Evolutionary conservation across 2,113 vertebrate genomes (phyloP).

Genomic region (Strix aluco): DNA sequence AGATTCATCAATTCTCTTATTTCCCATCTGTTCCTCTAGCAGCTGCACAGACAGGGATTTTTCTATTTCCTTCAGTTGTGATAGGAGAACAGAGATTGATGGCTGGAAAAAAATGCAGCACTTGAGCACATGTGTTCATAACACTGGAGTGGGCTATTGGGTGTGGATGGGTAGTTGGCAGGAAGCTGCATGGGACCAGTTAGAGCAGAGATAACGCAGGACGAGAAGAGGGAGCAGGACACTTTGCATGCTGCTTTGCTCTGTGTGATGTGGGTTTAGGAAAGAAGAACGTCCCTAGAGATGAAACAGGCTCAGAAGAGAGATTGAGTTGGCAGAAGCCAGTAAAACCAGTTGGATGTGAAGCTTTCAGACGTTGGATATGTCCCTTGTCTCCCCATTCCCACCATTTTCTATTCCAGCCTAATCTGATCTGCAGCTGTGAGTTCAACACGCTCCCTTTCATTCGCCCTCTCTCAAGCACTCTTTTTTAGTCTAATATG

Average conservation of each 20-base stretch:
- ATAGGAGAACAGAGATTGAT: not conserved
- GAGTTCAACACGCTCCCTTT: not conserved
- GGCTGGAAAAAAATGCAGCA: not conserved
- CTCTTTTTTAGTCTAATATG: not conserved
- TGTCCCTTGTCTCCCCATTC: not conserved
- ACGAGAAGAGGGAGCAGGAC: not conserved
- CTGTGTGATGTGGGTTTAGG: constrained; percentile 11
- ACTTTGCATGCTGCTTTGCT: not conserved
- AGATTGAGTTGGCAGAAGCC: not conserved
- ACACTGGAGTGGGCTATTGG: accelerated
- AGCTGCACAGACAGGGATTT: not conserved
- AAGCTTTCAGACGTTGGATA: not conserved
- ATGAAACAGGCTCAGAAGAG: not conserved
- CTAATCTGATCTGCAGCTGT: not conserved
- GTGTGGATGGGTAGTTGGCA: not conserved
- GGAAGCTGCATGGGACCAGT: not conserved
- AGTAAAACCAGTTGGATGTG: not conserved
- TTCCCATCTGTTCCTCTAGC: not conserved
- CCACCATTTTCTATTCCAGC: not conserved
- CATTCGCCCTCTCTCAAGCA: not conserved
- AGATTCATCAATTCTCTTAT: not conserved
- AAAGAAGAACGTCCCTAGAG: not conserved
- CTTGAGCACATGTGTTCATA: accelerated
- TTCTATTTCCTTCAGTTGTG: not conserved
- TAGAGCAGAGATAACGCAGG: not conserved